A percentile compares a stretch with the other conserved stretches of the same genome.
These are phyloP conservation scores for Falco punctatus DNA, from an alignment of 2,113 vertebrate species.

Conservation along the genomic window DNA sequence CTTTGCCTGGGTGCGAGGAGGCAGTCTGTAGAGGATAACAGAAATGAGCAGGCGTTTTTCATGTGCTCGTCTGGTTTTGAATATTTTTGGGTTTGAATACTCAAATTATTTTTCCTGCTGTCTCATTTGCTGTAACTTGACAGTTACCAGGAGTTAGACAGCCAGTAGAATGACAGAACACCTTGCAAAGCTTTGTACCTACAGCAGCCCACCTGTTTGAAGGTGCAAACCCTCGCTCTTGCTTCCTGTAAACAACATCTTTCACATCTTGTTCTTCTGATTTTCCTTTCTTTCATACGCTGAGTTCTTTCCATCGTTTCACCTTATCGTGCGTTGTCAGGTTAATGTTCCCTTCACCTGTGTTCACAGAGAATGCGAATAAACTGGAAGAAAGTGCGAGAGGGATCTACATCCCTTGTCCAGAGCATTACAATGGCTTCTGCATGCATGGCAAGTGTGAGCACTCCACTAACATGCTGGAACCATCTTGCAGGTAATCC, in stretches of 20 bases:
- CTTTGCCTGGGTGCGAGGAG: not conserved
- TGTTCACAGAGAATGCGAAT: conserved; percentile 85
- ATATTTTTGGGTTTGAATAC: not conserved
- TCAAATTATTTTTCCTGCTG: conserved; percentile 11
- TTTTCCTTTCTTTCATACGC: not conserved
- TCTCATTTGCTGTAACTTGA: conserved; percentile 1
- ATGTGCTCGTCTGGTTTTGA: not conserved
- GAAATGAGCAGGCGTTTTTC: not conserved
- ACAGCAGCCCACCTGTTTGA: not conserved
- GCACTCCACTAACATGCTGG: conserved; percentile 87
- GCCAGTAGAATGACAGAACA: conserved; percentile 30
- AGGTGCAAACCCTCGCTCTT: not conserved
- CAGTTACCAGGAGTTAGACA: not conserved
- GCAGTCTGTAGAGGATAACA: not conserved
- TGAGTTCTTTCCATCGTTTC: not conserved
- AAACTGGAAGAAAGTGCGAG: conserved; percentile 86
- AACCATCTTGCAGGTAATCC: conserved; percentile 94
- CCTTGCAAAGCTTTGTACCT: not conserved
- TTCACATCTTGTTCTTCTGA: conserved; percentile 8
- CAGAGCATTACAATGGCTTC: conserved; percentile 93
- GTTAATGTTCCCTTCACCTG: conserved; percentile 49
- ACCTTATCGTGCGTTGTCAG: not conserved
- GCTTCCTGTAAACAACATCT: not conserved
- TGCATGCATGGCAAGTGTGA: conserved; percentile 97
- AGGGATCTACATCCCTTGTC: conserved; percentile 92